Evolutionary conservation across 2,797 vertebrate genomes (phyloP), one percentile per base, ranked within the genome.

Genomic region (Potorous gilbertii): DNA sequence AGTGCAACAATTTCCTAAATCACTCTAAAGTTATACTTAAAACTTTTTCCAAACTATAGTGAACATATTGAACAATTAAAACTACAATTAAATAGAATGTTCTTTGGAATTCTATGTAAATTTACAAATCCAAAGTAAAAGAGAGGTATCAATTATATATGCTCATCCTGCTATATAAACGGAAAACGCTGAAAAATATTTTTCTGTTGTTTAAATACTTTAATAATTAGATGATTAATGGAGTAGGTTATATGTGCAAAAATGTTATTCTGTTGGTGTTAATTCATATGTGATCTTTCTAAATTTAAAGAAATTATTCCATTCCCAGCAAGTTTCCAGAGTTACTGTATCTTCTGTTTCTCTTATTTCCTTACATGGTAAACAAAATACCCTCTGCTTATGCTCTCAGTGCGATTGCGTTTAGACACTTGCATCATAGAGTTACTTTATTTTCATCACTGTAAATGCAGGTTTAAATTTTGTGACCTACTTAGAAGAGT

Each of bases 21-120:
- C 92, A 90, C 92, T 40, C 56, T 62, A 94, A 54, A 62, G 94
- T 31, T 74, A 91, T 27, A 94, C 2, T 46, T 94, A 9, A 95
- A 57, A 94, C 14, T 28, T 62, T 56, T 93, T 56, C 28, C 54
- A 91, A 96, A 89, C 4, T 59, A 40, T 31, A 5, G 3, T 50
- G 52, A 54, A 90, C 4, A 31, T 29, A 31, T 29, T 50, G 16
- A 90, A 52, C 10, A 90, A 90, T 11, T 54, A 91, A 95, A 74
- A 4, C 54, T 52, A 31, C 50, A 94, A 89, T 95, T 95, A 94
- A 95, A 91, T 2, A 94, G 21, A 55, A 90, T 94, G 89, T 91
- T 9, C 2, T 95, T 91, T 96, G 5, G 5, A 56, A 96, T 95
- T 13, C 54, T 91, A 91, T 93, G 94, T 92, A 94, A 96, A 96